Base-by-base conservation (phyloP, 2,888 invertebrate genomes). In the Caenorhabditis sulstoni region DNA sequence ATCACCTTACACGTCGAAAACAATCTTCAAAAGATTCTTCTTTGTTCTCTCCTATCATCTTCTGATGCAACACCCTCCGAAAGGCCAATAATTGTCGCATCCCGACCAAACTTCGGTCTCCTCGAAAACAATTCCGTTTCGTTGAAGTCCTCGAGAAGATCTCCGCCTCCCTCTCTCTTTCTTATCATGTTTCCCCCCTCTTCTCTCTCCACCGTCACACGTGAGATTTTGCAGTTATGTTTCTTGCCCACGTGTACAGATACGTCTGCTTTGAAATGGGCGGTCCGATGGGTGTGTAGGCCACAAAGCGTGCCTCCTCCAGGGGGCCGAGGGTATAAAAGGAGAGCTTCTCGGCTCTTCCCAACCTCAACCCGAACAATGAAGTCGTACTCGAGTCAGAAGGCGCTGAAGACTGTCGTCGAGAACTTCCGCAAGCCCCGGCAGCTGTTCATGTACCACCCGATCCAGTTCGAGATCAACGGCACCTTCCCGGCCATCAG, bases 361-460 rank as follows among this genome's bases (percentile, higher is more conserved):
- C 3, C 7, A 41, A 41, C 41, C 41, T 14, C 4, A 41, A 41
- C 11, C 37, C 37, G 37, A n/a, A 52, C 64, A n/a, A 67, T 79
- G 73, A 65, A 73, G 47, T 44, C 79, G 0, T 79, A 79, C 58
- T 58, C 62, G 18, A 68, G 61, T 14, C 58, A 49, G 55, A 79
- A 74, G 50, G 74, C 79, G 20, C 39, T 79, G 53, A 68, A 66
- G 52, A 79, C 79, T 29, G 66, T 79, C 23, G 79, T 79, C n/a
- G 79, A 79, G 61, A 79, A 74, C 52, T 79, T 79, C 58, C 57
- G 79, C 20, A 79, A 79, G 57, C 79, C 79, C 1, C 58, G 74
- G 2, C 79, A 79, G 29, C 39, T 79, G 41, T 79, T 79, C 55
- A 70, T 79, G 74, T 79, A 79, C 39, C 79, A 79, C 53, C 79